Evolutionary conservation across 2,797 vertebrate species (phyloP).

Genomic region (Falco berigora): DNA sequence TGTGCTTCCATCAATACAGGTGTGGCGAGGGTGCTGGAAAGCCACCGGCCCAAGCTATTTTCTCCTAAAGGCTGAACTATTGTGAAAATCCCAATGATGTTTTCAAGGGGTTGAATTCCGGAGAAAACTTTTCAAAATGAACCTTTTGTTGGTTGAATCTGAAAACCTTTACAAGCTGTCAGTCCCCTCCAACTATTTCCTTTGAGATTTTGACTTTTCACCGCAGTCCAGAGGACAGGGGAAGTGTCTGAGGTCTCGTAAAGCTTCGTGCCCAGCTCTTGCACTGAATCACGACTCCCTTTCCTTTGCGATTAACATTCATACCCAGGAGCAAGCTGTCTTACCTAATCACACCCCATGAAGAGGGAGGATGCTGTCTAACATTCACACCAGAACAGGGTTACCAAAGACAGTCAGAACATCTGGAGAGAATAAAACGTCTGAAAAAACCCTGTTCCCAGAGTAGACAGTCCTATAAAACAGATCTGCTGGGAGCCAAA

Average conservation of each 20-base stretch:
- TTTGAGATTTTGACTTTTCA: background rate
- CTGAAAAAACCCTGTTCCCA: background rate
- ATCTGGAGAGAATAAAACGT: slow-evolving; percentile 43
- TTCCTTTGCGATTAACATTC: background rate
- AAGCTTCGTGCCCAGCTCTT: background rate
- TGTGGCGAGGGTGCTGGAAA: background rate
- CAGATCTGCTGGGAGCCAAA: background rate
- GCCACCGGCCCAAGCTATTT: background rate
- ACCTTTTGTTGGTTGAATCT: background rate
- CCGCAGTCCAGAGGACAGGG: background rate
- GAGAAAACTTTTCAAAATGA: background rate
- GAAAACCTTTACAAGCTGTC: background rate
- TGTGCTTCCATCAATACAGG: rapidly evolving
- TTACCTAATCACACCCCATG: background rate
- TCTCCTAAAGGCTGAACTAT: background rate
- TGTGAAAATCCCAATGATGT: background rate
- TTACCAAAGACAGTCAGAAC: background rate
- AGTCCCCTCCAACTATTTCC: background rate
- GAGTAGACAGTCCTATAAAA: slow-evolving; percentile 14
- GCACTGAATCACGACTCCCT: background rate
- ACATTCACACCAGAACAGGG: background rate
- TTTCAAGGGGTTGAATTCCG: background rate
- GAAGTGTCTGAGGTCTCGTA: background rate
- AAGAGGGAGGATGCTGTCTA: background rate
- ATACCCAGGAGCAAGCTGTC: background rate